Percentiles rank a stretch among this genome's conserved stretches.
Conservation (phyloP, 2,888 invertebrate genomes). For the Drosophila rubida region DNA sequence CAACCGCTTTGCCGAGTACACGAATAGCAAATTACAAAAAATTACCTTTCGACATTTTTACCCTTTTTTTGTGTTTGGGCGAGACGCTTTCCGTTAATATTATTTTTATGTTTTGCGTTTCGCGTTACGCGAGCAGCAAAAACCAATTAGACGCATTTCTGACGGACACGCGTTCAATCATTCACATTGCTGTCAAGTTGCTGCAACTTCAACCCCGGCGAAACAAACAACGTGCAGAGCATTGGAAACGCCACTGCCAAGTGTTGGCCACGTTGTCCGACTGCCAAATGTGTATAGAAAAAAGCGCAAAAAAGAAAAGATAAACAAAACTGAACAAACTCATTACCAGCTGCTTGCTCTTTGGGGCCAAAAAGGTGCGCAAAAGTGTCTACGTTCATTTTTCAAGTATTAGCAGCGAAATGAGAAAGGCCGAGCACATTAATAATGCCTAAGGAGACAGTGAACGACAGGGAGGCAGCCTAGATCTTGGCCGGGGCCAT, state of each 20-base stretch:
- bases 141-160: conserved; percentile 81
- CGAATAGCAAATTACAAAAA: conserved; percentile 56
- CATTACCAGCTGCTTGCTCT: conserved; percentile 53
- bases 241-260: conserved; percentile 60
- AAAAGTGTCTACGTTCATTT: conserved; percentile 66
- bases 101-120: conserved; percentile 27
- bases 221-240: conserved; percentile 67
- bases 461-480: not conserved
- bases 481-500: conserved; percentile 27
- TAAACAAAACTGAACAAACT: conserved; percentile 58
- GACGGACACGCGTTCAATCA: conserved; percentile 81
- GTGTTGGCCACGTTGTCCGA: conserved; percentile 33
- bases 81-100: conserved; percentile 8
- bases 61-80: conserved; percentile 46
- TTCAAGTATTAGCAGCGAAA: conserved; percentile 67
- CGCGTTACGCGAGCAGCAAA: conserved; percentile 43
- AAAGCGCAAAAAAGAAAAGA: conserved; percentile 4
- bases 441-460: conserved; percentile 50
- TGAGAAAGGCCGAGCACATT: conserved; percentile 57
- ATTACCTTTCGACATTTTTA: conserved; percentile 68
- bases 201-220: conserved; percentile 58
- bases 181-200: conserved; percentile 77
- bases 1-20: not conserved
- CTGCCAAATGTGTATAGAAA: conserved; percentile 37
- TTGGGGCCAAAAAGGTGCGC: conserved; percentile 60